Evolutionary conservation across 2,797 vertebrate genomes (phyloP), one percentile per base, ranked within the genome.

Genomic region (Anas bahamensis): DNA sequence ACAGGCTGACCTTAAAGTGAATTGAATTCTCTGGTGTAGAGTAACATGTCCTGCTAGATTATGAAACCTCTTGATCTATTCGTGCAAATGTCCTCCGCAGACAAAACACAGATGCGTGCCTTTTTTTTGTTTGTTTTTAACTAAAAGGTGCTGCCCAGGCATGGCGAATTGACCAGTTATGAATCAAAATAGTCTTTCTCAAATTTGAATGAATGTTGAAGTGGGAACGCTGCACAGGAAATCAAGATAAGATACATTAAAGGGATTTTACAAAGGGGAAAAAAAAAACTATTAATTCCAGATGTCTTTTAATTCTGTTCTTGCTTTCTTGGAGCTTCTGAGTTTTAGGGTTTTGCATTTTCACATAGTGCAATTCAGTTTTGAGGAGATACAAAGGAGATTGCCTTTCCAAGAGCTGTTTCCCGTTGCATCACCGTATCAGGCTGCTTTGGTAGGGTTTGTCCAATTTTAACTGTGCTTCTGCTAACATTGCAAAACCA

Each of bases 1-100:
- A 95, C 90, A 94, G 89, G 59, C 93, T 95, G 95, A 96, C 95
- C 92, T 97, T 95, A 95, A 90, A 86, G 79, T 39, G 92, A 91
- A 93, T 94, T 88, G 88, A 93, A 91, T 94, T 93, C 86, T 77
- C 81, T 87, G 89, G 93, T 94, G 95, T 91, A 95, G 90, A 94
- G 94, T 93, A 96, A 92, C 94, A 46, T 26, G 83, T 93, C 89
- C 86, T 60, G 61, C 78, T 89, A 26, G n/a, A 22, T 93, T 76
- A 41, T 8, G 63, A 83, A 88, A 76, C 73, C 89, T 78, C 89
- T 91, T 82, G 90, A 91, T 95, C 85, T 89, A 59, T 48, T 48
- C 0, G 14, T n/a, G 86, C 90, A 81, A 86, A 87, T 10, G 60
- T 64, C 84, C 80, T 48, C 41, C 17, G 73, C 66, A 90, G 85